Conservation (phyloP, 30 jellyfish, hydroid and myxozoan genomes). For the Phacellophora camtschatica region DNA sequence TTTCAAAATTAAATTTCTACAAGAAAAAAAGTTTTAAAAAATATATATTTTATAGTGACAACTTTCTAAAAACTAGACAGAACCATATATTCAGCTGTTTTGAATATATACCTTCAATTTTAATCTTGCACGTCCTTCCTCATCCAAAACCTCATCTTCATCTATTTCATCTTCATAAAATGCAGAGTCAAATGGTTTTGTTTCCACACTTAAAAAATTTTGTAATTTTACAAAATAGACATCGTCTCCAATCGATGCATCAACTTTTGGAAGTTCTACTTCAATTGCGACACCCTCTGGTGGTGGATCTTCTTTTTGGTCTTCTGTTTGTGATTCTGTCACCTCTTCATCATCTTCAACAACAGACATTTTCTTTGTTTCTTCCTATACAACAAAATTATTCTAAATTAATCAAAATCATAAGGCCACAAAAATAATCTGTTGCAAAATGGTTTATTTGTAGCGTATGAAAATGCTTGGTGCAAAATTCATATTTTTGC, state of each 20-base stretch:
- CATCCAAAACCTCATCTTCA: constrained; percentile 92
- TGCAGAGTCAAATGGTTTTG: constrained; percentile 91
- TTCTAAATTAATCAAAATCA: not conserved
- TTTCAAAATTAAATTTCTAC: too few species aligned
- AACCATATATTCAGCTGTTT: too few species aligned
- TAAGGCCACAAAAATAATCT: not conserved
- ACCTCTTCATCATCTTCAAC: constrained; percentile 9
- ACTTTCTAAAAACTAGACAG: too few species aligned
- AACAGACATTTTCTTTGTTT: not conserved
- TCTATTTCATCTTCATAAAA: constrained; percentile 87
- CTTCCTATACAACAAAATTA: not conserved
- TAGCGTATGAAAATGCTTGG: not conserved
- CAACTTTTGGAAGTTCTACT: constrained; percentile 85
- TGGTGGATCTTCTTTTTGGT: constrained; percentile 52
- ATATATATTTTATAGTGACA: too few species aligned
- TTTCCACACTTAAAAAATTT: constrained; percentile 89
- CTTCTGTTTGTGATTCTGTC: constrained; percentile 41
- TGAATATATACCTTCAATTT: constrained; percentile 89
- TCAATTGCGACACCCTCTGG: constrained; percentile 86
- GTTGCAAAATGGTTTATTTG: not conserved
- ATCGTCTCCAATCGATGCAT: constrained; percentile 78
- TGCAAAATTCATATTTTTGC: not conserved
- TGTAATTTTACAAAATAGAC: constrained; percentile 88
- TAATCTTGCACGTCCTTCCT: constrained; percentile 94
- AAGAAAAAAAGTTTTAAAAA: too few species aligned